These are phyloP conservation scores for Drosophila busckii DNA, from an alignment of 1,140 invertebrate species.

Conservation along the genomic window DNA sequence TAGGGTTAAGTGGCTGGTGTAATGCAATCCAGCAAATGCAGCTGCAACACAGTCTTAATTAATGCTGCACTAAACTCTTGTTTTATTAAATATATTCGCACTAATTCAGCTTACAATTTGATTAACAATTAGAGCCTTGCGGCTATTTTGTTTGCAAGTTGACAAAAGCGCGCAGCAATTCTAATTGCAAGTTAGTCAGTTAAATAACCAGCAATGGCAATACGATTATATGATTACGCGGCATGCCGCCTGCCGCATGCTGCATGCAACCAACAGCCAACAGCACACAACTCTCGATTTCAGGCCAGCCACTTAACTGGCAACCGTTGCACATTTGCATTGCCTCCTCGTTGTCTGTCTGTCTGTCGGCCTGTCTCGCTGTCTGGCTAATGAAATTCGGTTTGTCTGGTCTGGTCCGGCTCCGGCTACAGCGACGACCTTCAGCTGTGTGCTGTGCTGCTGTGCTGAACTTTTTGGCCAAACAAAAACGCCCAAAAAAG, in stretches of 20 bases:
- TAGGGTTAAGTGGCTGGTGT: slow-evolving; percentile 49
- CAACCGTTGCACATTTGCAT: slow-evolving; percentile 57
- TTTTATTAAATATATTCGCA: too few species aligned
- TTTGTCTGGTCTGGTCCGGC: slow-evolving; percentile 15
- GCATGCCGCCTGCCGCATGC: slow-evolving; percentile 1
- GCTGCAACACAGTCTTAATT: too few species aligned
- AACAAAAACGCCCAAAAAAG: slow-evolving; percentile 54
- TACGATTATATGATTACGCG: slow-evolving; percentile 63
- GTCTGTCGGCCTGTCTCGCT: too few species aligned
- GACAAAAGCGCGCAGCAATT: slow-evolving; percentile 24
- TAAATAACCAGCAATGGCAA: slow-evolving; percentile 44
- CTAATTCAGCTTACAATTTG: slow-evolving; percentile 44
- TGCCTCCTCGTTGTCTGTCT: too few species aligned
- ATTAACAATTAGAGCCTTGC: slow-evolving; percentile 44
- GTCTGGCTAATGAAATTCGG: slow-evolving; percentile 61
- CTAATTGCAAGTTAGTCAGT: slow-evolving; percentile 63
- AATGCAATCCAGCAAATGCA: slow-evolving; percentile 28
- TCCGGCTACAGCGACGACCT: slow-evolving; percentile 36
- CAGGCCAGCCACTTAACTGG: slow-evolving; percentile 12
- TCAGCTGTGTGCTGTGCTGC: slow-evolving; percentile 39
- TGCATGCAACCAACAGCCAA: neutral
- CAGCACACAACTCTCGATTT: slow-evolving; percentile 41
- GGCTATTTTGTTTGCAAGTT: neutral
- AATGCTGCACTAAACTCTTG: too few species aligned
- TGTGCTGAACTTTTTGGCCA: slow-evolving; percentile 58